Evolutionary conservation across 2,888 invertebrate genomes (phyloP).

Genomic region (Pachymerium ferrugineum): DNA sequence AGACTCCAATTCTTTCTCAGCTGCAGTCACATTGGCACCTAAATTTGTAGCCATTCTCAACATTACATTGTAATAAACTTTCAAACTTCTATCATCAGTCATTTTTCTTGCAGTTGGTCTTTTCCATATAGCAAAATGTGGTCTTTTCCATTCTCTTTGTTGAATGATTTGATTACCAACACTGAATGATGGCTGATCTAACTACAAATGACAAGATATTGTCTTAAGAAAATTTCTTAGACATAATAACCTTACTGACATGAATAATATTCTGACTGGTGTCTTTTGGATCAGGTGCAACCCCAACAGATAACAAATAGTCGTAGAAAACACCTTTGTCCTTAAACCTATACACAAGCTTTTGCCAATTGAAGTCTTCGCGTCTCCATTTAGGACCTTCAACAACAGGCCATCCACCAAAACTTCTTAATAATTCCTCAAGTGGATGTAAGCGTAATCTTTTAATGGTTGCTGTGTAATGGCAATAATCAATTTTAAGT

Average conservation of each 20-base stretch:
- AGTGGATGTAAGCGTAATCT: conserved; percentile 64
- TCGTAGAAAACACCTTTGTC: conserved; percentile 31
- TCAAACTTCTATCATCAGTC: conserved; percentile 71
- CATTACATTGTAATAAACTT: conserved; percentile 54
- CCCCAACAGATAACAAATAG: conserved; percentile 18
- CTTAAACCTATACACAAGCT: conserved; percentile 24
- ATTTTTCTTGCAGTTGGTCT: neutral
- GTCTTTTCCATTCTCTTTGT: neutral
- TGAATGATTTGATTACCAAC: neutral
- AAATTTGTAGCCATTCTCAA: conserved; percentile 77
- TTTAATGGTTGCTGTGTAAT: neutral
- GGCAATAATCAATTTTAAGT: neutral
- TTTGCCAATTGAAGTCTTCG: conserved; percentile 59
- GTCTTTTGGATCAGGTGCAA: conserved; percentile 30
- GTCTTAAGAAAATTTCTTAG: neutral
- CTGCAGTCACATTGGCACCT: conserved; percentile 67
- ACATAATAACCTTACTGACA: neutral
- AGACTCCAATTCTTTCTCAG: conserved; percentile 65
- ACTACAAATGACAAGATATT: neutral
- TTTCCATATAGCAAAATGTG: conserved; percentile 13
- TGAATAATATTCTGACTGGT: conserved; percentile 28
- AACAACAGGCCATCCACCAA: conserved; percentile 92
- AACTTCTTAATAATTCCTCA: conserved; percentile 60
- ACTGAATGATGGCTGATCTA: conserved; percentile 28
- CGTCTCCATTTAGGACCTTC: conserved; percentile 66